phyloP scores from a whole-genome alignment of 2,797 vertebrate genomes.

The Clarias pachynema region DNA sequence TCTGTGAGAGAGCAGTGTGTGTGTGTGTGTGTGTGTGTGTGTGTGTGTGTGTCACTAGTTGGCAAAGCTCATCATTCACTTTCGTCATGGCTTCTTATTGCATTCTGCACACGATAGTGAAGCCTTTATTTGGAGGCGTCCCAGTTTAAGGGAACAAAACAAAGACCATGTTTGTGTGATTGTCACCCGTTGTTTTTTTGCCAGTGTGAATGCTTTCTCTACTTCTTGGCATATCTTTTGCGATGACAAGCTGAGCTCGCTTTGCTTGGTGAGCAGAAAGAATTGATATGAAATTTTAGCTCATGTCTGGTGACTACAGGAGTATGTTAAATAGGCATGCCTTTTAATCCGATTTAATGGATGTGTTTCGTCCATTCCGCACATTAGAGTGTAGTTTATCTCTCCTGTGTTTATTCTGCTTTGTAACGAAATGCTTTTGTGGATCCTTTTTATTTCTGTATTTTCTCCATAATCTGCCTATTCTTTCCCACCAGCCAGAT shows the following conservation, averaged over 20 bases:
- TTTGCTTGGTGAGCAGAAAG: neutral
- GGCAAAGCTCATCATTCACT: conserved; percentile 13
- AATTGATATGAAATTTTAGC: neutral
- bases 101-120: conserved; percentile 39
- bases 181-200: conserved; percentile 17
- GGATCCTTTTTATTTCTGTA: neutral
- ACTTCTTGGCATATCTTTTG: conserved; percentile 24
- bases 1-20: neutral
- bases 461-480: neutral
- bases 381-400: neutral
- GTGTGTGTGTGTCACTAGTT: conserved; percentile 3
- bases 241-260: conserved; percentile 5
- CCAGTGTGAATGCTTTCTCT: conserved; percentile 32
- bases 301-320: neutral
- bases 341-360: neutral
- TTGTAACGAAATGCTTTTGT: neutral
- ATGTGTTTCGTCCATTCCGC: neutral
- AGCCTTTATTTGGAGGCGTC: conserved; percentile 42
- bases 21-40: neutral
- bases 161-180: conserved; percentile 33
- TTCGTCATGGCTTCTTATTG: conserved; percentile 19
- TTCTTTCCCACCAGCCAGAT: neutral
- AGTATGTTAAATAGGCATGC: neutral
- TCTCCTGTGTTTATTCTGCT: neutral
- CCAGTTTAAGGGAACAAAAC: conserved; percentile 36